phyloP scores from a whole-genome alignment of 2,797 vertebrate species.

The Forpus xanthops region DNA sequence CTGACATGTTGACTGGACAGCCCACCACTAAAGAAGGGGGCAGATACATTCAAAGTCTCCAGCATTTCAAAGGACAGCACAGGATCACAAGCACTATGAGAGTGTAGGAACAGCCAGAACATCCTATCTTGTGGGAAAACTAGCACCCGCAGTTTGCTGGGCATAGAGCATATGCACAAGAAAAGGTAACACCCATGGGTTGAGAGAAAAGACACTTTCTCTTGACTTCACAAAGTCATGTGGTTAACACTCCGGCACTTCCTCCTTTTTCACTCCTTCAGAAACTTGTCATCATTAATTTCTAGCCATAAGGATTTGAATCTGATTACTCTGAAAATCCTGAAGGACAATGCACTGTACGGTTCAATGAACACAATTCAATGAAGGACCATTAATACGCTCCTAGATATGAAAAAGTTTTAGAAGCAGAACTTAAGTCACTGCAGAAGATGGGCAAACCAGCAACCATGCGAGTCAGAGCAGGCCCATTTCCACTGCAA shows the following conservation, averaged over 20 bases:
- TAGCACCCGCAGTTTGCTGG: neutral
- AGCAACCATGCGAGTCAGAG: neutral
- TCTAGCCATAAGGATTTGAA: neutral
- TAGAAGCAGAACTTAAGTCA: slow-evolving; percentile 27
- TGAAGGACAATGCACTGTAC: neutral
- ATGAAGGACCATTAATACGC: neutral
- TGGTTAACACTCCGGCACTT: neutral
- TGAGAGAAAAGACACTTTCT: neutral
- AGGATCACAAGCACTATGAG: neutral
- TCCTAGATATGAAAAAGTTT: slow-evolving; percentile 7
- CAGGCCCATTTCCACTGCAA: neutral
- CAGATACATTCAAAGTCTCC: neutral
- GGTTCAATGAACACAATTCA: slow-evolving; percentile 9
- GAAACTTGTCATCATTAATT: neutral
- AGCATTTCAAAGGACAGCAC: neutral
- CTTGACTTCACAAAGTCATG: neutral
- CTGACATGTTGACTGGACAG: neutral
- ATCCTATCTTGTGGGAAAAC: neutral
- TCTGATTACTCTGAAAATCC: neutral
- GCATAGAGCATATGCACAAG: neutral
- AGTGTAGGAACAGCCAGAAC: neutral
- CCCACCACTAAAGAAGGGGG: neutral
- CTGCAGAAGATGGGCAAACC: neutral
- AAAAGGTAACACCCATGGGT: neutral
- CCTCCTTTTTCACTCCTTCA: neutral